Evolutionary conservation across 2,797 vertebrate genomes (phyloP).

Genomic region (Heliangelus exortis): DNA sequence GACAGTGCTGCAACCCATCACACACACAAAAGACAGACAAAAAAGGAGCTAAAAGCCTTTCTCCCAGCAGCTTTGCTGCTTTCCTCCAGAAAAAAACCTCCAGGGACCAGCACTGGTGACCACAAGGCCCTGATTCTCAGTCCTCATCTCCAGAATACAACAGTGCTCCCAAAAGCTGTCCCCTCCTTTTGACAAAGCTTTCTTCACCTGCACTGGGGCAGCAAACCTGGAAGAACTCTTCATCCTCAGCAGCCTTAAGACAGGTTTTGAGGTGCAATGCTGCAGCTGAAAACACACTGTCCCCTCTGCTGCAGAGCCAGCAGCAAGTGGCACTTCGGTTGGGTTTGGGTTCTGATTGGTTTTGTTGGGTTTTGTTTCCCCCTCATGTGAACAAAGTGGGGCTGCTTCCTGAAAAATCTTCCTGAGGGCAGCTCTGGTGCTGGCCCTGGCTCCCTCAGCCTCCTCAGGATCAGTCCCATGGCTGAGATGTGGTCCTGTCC

Average conservation of each 20-base stretch:
- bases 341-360: no score
- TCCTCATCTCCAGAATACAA: neutral
- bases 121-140: neutral
- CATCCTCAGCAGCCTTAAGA: neutral
- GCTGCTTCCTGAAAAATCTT: slow-evolving; percentile 43
- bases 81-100: neutral
- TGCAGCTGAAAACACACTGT: neutral
- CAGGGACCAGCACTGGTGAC: neutral
- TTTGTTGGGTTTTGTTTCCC: neutral
- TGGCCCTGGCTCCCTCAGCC: neutral
- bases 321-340: rapidly evolving
- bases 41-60: neutral
- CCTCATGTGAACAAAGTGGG: neutral
- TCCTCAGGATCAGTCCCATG: neutral
- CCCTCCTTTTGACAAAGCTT: neutral
- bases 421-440: neutral
- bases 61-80: neutral
- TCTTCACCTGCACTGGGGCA: neutral
- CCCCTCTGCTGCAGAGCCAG: neutral
- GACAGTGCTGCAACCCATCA: neutral
- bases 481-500: neutral
- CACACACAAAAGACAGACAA: neutral
- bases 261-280: rapidly evolving
- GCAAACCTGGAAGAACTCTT: neutral
- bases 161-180: neutral